Conservation (phyloP, 2,113 vertebrate species). For the Bubo scandiacus region DNA sequence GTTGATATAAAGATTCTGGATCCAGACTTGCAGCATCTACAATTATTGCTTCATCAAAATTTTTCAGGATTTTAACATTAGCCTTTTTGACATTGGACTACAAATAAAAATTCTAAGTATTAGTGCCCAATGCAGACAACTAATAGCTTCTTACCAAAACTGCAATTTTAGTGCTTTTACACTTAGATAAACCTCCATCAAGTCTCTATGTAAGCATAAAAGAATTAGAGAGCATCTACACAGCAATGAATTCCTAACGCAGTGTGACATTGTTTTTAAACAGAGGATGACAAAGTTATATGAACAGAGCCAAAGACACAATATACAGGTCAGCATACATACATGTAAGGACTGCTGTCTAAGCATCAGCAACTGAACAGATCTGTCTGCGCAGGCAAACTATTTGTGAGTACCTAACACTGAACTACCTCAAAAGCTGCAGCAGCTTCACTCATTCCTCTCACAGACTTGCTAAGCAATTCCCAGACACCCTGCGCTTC, state of each 20-base stretch:
- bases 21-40: constrained; percentile 96
- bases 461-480: neutral
- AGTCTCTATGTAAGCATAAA: neutral
- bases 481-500: neutral
- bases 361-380: neutral
- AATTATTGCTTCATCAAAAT: constrained; percentile 98
- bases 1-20: constrained; percentile 94
- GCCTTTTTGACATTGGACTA: constrained; percentile 85
- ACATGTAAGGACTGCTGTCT: neutral
- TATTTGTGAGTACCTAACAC: neutral
- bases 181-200: neutral
- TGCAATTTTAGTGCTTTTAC: neutral
- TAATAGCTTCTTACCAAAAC: neutral
- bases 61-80: constrained; percentile 97
- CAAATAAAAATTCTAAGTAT: constrained; percentile 66
- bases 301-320: neutral
- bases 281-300: neutral
- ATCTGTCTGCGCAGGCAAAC: neutral
- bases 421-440: neutral
- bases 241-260: neutral
- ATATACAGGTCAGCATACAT: neutral
- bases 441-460: neutral
- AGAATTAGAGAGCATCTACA: neutral
- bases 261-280: neutral
- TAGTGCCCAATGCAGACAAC: constrained; percentile 43